These are phyloP conservation scores for Lutraria rhynchaena DNA, from an alignment of 1,140 invertebrate species.

Conservation along the genomic window DNA sequence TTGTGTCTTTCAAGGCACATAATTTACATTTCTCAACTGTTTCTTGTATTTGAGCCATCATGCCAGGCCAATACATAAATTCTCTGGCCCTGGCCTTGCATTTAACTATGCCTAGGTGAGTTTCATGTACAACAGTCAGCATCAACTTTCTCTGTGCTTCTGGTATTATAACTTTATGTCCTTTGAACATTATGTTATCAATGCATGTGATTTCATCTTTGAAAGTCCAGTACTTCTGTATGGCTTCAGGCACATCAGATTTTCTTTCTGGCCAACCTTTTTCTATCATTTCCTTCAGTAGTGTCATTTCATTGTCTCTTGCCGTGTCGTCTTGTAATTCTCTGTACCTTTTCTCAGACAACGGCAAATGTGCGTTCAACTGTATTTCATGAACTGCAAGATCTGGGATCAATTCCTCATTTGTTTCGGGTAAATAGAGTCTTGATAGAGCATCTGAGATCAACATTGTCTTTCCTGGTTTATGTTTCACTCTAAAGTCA, in stretches of 20 bases:
- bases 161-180: constrained; percentile 10
- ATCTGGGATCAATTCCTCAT: not conserved
- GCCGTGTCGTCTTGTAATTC: not conserved
- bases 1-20: not conserved
- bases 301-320: not conserved
- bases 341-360: not conserved
- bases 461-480: not conserved
- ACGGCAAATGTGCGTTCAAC: not conserved
- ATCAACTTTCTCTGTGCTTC: not conserved
- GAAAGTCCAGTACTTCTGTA: constrained; percentile 1
- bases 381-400: not conserved
- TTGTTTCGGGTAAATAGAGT: not conserved
- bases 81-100: constrained; percentile 31
- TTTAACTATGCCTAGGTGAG: constrained; percentile 20
- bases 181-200: constrained; percentile 9
- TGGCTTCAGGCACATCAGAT: not conserved
- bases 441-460: not conserved
- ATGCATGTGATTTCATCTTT: constrained; percentile 14
- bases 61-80: constrained; percentile 58
- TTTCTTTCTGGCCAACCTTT: not conserved
- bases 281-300: not conserved
- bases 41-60: not conserved
- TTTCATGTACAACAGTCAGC: not conserved
- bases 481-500: not conserved
- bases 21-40: not conserved